Evolutionary conservation across 1,140 invertebrate species (phyloP), one percentile per base, ranked within the genome.

Genomic region (Sarcophaga bullata): DNA sequence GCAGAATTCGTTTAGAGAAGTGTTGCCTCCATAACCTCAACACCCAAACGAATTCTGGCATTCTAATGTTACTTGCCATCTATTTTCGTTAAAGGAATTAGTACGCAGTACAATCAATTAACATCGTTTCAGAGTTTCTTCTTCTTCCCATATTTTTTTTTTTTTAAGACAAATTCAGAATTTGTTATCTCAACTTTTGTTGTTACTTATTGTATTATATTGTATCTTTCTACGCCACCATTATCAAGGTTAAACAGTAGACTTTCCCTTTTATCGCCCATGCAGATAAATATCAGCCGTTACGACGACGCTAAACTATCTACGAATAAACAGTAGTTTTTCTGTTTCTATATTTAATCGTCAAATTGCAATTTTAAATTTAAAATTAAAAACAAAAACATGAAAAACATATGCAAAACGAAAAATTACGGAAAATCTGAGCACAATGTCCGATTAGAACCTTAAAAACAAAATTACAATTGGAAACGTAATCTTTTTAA

Each of bases 401-500:
- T n/a, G 15, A 58, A 58, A 58, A 58, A 58, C 11, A 1, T 13
- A 9, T 37, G n/a, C 52, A 58, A 58, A 58, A 68, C 8, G 8
- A 6, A 68, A 68, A 68, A 19, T 4, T 37, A n/a, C n/a, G n/a
- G 25, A 2, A 37, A 68, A 68, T 68, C 62, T 68, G 62, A 19
- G 62, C 62, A 37, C 25, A 68, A 68, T 19, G 62, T 19, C 62
- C 62, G 62, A 68, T 68, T 68, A 68, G 62, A 68, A 68, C 19
- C 10, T 17, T 19, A 19, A 68, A 68, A 68, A 68, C 25, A 68
- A 58, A 15, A 7, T n/a, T 58, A 13, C 15, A 58, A 15, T n/a
- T 13, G 15, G 11, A 13, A 58, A 2, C n/a, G 15, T n/a, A 58
- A 58, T 25, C 62, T 2, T 68, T n/a, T 9, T 17, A 8, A 68